Conservation (phyloP, 1,140 invertebrate genomes). For the Melipona quadrifasciata region DNA sequence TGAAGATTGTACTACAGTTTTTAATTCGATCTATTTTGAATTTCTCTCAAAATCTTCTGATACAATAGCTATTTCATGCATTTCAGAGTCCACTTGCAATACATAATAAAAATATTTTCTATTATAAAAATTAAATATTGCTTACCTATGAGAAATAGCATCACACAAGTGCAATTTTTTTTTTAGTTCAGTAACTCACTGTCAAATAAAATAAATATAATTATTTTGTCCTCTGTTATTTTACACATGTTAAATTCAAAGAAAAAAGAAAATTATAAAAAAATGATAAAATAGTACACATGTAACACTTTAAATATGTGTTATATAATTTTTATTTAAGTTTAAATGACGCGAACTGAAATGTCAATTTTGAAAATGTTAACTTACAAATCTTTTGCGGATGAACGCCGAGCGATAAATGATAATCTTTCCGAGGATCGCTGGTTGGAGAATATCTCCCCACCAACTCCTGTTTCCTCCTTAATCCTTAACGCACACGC, state of each 20-base stretch:
- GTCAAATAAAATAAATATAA: background rate
- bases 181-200: constrained; percentile 15
- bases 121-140: background rate
- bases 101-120: background rate
- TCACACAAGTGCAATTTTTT: constrained; percentile 58
- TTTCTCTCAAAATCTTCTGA: constrained; percentile 20
- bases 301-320: background rate
- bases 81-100: background rate
- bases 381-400: constrained; percentile 53
- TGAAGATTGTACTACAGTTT: background rate
- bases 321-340: background rate
- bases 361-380: background rate
- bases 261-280: background rate
- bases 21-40: background rate
- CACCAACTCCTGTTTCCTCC: constrained; percentile 46
- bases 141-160: constrained; percentile 64
- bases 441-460: constrained; percentile 55
- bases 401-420: constrained; percentile 47
- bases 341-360: background rate
- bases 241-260: background rate
- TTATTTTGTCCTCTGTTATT: background rate
- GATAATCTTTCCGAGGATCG: constrained; percentile 56
- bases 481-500: constrained; percentile 52
- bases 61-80: background rate
- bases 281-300: background rate